Evolutionary conservation across 2,888 invertebrate genomes (phyloP).

Genomic region (Artemia sinica): DNA sequence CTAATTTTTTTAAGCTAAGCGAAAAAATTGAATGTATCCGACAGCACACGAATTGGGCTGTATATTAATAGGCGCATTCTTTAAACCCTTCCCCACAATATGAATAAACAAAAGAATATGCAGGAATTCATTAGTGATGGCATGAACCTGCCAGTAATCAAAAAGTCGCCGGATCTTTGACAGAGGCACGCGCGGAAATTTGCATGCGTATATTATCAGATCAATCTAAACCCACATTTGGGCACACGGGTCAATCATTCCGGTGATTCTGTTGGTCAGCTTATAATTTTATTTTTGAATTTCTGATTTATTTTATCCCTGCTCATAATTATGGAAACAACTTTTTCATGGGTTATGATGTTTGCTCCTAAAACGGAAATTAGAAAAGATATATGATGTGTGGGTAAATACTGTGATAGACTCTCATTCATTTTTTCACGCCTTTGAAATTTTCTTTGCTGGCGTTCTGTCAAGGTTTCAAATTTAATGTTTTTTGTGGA

Average conservation of each 20-base stretch:
- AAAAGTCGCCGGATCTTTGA: not conserved
- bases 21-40: too few species aligned
- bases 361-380: too few species aligned
- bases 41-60: too few species aligned
- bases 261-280: slow-evolving; percentile 1
- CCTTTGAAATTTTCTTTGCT: too few species aligned
- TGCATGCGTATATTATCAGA: slow-evolving; percentile 10
- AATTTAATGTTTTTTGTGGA: too few species aligned
- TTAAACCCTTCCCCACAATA: not conserved
- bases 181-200: slow-evolving; percentile 12
- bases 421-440: too few species aligned
- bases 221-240: slow-evolving; percentile 12
- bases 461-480: too few species aligned
- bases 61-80: too few species aligned
- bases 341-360: too few species aligned
- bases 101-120: slow-evolving; percentile 2
- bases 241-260: slow-evolving; percentile 7
- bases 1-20: too few species aligned
- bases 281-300: not conserved
- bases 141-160: slow-evolving; percentile 8
- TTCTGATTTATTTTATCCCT: not conserved
- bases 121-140: slow-evolving; percentile 9
- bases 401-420: too few species aligned
- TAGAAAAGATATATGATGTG: too few species aligned
- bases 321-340: not conserved